phyloP scores from a whole-genome alignment of 2,113 vertebrate species.

The Ptyas mucosa region DNA sequence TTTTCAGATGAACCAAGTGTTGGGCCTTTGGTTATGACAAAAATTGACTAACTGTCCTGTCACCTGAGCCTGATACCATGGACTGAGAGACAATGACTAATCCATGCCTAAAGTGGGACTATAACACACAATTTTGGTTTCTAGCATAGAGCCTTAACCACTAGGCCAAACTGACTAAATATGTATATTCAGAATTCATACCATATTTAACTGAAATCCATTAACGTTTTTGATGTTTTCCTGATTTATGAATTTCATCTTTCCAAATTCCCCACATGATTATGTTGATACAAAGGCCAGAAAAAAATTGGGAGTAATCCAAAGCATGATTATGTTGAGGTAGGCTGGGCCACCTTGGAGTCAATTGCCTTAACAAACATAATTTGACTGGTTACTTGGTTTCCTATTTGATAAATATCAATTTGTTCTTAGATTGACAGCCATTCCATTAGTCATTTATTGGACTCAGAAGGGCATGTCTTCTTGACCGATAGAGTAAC shows the following conservation, averaged over 20 bases:
- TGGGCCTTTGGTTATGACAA: no score
- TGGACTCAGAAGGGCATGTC: background rate
- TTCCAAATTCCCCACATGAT: background rate
- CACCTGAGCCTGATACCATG: no score
- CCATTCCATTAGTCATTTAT: background rate
- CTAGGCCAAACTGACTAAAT: background rate
- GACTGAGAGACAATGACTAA: no score
- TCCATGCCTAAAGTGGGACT: background rate
- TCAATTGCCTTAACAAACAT: background rate
- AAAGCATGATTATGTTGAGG: background rate
- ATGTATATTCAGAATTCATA: background rate
- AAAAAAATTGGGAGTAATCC: background rate
- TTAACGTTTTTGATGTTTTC: background rate
- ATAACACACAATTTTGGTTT: background rate
- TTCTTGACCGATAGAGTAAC: background rate
- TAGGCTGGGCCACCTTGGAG: background rate
- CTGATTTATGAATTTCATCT: background rate
- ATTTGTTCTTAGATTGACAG: background rate
- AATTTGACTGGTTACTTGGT: background rate
- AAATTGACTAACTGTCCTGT: no score
- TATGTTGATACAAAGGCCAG: background rate
- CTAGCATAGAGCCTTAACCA: background rate
- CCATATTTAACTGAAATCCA: background rate
- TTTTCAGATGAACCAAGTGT: no score
- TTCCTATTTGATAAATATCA: background rate